phyloP scores from a whole-genome alignment of 2,113 vertebrate species.

The Bujurquina vittata region DNA sequence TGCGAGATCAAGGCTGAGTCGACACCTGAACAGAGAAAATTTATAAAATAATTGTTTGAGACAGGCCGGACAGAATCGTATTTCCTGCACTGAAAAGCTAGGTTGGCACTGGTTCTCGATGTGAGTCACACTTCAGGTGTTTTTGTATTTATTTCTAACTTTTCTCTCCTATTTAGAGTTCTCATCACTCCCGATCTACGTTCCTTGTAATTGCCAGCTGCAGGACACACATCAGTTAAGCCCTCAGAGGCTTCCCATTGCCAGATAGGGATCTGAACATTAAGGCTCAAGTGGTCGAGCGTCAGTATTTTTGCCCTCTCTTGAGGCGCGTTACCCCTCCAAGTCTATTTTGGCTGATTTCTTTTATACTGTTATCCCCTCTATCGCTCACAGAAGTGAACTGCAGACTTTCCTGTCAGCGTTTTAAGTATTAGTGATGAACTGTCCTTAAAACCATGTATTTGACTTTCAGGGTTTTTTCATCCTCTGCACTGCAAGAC shows the following conservation, averaged over 20 bases:
- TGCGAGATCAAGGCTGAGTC: conserved; percentile 6
- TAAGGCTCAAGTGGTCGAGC: neutral
- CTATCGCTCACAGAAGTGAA: neutral
- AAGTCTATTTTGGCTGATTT: neutral
- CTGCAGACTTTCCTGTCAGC: neutral
- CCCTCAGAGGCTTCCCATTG: neutral
- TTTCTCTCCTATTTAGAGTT: neutral
- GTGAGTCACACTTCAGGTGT: neutral
- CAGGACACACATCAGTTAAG: neutral
- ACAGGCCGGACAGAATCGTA: neutral
- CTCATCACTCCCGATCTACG: neutral
- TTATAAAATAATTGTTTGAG: neutral
- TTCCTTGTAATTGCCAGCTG: neutral
- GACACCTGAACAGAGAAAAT: conserved; percentile 46
- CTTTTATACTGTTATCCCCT: neutral
- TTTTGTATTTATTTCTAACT: neutral
- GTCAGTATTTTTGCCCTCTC: neutral
- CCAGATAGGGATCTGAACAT: neutral
- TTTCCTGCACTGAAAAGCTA: neutral
- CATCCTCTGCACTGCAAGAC: neutral
- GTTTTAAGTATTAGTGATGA: neutral
- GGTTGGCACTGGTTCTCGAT: neutral
- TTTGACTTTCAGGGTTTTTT: neutral
- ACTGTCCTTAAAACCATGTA: neutral
- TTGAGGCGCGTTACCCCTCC: neutral